These are phyloP conservation scores for Drosophila lacteicornis DNA, from an alignment of 1,140 invertebrate genomes.

Conservation along the genomic window DNA sequence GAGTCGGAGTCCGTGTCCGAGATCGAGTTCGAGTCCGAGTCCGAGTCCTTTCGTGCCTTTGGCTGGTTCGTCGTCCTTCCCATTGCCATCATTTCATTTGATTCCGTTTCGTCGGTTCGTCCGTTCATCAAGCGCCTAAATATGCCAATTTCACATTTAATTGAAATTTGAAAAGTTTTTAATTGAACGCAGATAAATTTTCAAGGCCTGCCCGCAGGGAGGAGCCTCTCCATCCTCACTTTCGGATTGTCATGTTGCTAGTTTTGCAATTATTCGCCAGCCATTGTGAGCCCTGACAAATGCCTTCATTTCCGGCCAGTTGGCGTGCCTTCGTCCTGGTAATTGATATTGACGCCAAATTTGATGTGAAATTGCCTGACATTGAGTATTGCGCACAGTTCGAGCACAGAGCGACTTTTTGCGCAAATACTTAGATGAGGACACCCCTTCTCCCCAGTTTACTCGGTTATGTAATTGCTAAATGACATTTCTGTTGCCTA, in stretches of 20 bases:
- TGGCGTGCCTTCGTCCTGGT: constrained; percentile 51
- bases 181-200: constrained; percentile 83
- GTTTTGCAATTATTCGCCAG: constrained; percentile 68
- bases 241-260: constrained; percentile 69
- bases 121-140: constrained; percentile 73
- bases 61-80: neutral
- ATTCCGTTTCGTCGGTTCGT: constrained; percentile 43
- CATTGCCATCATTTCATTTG: constrained; percentile 44
- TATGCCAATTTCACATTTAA: constrained; percentile 83
- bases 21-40: neutral
- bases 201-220: constrained; percentile 29
- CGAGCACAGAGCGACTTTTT: constrained; percentile 35
- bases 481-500: constrained; percentile 63
- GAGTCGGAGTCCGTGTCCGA: neutral
- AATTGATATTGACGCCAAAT: constrained; percentile 81
- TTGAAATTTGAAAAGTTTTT: constrained; percentile 84
- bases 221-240: neutral
- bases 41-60: constrained; percentile 10
- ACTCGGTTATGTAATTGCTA: constrained; percentile 70
- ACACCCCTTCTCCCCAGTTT: constrained; percentile 21
- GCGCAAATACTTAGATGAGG: constrained; percentile 41
- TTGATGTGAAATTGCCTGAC: constrained; percentile 71
- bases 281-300: constrained; percentile 51
- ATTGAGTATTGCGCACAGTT: constrained; percentile 43
- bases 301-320: constrained; percentile 74